These are phyloP conservation scores for Eupelmus urozonus DNA, from an alignment of 2,888 invertebrate genomes.

Conservation along the genomic window DNA sequence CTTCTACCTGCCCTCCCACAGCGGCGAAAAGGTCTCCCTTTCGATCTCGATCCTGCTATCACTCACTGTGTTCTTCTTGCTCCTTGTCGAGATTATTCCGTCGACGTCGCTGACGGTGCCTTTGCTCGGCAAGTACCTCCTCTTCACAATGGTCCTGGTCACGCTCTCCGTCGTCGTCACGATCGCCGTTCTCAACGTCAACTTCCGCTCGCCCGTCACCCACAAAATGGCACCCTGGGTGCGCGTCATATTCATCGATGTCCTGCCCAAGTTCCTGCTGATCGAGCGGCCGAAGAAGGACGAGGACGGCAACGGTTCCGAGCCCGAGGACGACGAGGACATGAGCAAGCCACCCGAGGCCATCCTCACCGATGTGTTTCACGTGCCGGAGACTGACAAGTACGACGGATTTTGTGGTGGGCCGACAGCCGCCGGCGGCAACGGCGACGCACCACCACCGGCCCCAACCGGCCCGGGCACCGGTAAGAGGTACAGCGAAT, in stretches of 20 bases:
- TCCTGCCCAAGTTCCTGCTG: conserved; percentile 90
- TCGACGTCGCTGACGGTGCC: conserved; percentile 96
- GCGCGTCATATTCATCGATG: conserved; percentile 89
- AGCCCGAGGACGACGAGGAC: conserved; percentile 67
- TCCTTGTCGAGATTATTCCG: conserved; percentile 95
- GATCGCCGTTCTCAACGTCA: conserved; percentile 95
- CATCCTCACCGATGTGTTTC: conserved; percentile 89
- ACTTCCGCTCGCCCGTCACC: conserved; percentile 94
- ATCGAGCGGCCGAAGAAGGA: conserved; percentile 93
- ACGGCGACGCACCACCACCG: too few species aligned
- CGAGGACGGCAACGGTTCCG: conserved; percentile 77
- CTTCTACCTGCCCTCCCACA: conserved; percentile 98
- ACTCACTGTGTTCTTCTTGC: conserved; percentile 94
- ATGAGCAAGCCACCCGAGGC: conserved; percentile 75
- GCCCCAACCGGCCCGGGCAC: neutral
- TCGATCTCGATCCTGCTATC: conserved; percentile 96
- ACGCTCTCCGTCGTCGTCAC: conserved; percentile 95
- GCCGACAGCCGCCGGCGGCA: too few species aligned
- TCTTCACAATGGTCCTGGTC: conserved; percentile 96
- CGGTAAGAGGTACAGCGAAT: conserved; percentile 80
- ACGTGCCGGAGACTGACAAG: conserved; percentile 78
- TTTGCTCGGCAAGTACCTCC: conserved; percentile 92
- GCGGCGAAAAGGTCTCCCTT: conserved; percentile 97
- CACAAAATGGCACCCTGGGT: conserved; percentile 96
- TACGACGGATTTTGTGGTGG: conserved; percentile 80